Evolutionary conservation across 2,888 invertebrate species (phyloP).

Genomic region (Holacanthella duospinosa): DNA sequence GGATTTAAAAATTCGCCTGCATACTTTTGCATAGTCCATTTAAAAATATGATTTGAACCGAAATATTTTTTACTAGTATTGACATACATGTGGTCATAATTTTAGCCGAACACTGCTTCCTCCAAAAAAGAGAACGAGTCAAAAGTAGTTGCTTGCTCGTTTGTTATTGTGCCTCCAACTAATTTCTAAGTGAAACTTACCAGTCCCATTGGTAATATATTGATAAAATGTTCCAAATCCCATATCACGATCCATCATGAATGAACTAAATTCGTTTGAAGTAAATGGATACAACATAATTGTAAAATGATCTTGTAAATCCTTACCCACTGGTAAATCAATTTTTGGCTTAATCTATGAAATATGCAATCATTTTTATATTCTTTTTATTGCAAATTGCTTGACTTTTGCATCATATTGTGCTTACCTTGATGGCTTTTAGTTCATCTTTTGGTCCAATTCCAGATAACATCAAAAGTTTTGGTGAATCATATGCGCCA

Average conservation of each 20-base stretch:
- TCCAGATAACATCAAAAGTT: not conserved
- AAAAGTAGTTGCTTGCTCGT: too few species aligned
- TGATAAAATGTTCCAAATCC: not conserved
- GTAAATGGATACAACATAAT: not conserved
- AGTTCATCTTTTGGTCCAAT: not conserved
- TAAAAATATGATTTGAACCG: too few species aligned
- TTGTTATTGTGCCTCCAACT: too few species aligned
- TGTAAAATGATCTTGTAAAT: not conserved
- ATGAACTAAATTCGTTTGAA: not conserved
- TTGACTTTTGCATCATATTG: not conserved
- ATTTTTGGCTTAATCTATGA: not conserved
- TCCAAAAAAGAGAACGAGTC: too few species aligned
- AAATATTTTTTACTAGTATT: too few species aligned
- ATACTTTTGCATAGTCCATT: too few species aligned
- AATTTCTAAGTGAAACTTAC: not conserved
- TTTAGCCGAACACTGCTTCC: too few species aligned
- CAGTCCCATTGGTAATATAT: not conserved
- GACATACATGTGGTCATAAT: too few species aligned
- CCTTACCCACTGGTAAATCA: not conserved
- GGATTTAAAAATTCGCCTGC: too few species aligned
- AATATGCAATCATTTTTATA: too few species aligned
- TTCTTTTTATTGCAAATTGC: too few species aligned
- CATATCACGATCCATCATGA: not conserved
- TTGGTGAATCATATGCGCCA: not conserved
- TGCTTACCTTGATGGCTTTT: not conserved